phyloP scores from a whole-genome alignment of 2,113 vertebrate genomes.

The Thinocorus orbignyianus region DNA sequence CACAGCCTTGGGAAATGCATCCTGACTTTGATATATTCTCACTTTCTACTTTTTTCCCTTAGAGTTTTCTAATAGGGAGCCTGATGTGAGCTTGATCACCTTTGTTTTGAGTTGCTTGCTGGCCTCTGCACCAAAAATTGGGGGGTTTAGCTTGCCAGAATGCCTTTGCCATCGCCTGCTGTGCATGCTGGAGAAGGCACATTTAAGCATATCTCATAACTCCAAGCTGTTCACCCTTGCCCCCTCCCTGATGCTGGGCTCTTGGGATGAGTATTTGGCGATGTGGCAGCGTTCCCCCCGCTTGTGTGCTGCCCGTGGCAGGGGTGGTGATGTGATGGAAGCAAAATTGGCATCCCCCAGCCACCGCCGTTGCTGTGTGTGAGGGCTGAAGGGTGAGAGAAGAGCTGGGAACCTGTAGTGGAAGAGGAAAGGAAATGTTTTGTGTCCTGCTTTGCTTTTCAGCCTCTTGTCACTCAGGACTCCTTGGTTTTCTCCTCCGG shows the following conservation, averaged over 20 bases:
- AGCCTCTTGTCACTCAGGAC: neutral
- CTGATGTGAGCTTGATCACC: neutral
- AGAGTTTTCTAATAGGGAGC: neutral
- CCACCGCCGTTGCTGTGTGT: no score
- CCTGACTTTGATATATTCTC: neutral
- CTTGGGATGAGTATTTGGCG: neutral
- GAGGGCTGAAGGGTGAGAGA: neutral
- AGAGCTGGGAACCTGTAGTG: neutral
- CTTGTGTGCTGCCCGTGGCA: neutral
- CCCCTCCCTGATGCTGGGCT: neutral
- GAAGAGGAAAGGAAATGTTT: neutral
- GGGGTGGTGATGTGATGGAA: accelerated
- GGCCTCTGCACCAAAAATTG: neutral
- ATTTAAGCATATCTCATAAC: accelerated
- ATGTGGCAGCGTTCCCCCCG: neutral
- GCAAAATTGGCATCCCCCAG: neutral
- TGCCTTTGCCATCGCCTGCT: accelerated
- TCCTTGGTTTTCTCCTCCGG: neutral
- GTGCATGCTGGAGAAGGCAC: accelerated
- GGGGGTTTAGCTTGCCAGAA: neutral
- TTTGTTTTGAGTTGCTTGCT: neutral
- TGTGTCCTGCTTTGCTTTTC: neutral
- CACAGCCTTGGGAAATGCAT: neutral
- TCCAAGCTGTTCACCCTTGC: accelerated
- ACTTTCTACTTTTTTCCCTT: neutral